These are phyloP conservation scores for Ibidorhyncha struthersii DNA, from an alignment of 2,113 vertebrate genomes.

Conservation along the genomic window DNA sequence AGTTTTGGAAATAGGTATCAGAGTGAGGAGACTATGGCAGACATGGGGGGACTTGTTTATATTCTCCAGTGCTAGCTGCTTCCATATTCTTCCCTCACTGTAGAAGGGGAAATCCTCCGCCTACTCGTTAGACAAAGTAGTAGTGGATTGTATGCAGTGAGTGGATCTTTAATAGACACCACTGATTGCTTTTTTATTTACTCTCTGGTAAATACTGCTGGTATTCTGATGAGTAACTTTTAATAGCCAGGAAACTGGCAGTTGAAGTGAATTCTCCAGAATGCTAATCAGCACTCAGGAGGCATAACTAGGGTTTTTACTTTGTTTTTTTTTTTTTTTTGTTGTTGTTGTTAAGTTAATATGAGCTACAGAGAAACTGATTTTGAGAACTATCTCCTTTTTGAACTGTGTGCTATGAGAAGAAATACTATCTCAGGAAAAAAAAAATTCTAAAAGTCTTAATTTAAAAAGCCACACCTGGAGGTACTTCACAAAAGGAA, in stretches of 20 bases:
- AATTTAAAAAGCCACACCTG: not conserved
- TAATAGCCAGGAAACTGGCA: not conserved
- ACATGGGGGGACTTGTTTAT: rapidly evolving
- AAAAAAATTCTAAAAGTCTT: not conserved
- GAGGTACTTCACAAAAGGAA: not conserved
- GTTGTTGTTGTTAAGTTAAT: not conserved
- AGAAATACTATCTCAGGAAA: not conserved
- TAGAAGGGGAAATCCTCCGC: not conserved
- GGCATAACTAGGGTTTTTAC: not conserved
- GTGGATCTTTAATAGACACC: not conserved
- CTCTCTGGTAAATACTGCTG: not conserved
- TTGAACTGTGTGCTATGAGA: not conserved
- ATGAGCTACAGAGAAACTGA: not conserved
- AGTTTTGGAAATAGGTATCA: not conserved
- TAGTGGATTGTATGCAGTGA: not conserved
- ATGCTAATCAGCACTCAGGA: not conserved
- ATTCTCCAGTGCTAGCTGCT: not conserved
- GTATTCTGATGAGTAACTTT: not conserved
- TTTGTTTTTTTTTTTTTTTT: not conserved
- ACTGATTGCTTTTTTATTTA: not conserved
- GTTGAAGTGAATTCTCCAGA: not conserved
- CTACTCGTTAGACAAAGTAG: not conserved
- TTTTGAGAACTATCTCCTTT: not conserved
- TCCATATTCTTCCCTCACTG: not conserved
- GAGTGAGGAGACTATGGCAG: not conserved